Percentiles rank a stretch among this genome's conserved stretches.
Evolutionary conservation across 2,113 vertebrate genomes (phyloP).

Genomic region (Thinocorus orbignyianus): DNA sequence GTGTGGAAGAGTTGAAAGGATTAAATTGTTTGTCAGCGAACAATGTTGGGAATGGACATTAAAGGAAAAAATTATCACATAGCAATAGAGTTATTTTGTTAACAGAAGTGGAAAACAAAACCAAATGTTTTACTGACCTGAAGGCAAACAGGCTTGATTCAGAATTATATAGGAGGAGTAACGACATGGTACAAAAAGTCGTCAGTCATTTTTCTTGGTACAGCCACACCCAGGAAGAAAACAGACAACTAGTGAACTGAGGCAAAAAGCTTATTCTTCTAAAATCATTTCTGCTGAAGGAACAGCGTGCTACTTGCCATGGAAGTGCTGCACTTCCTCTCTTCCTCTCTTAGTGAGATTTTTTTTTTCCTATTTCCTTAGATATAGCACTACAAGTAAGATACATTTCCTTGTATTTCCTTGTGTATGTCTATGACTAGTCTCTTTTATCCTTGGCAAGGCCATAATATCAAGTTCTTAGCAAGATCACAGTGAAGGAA

Average conservation of each 20-base stretch:
- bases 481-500: background rate
- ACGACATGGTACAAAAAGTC: background rate
- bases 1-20: background rate
- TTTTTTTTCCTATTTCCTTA: background rate
- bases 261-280: background rate
- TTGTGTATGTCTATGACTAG: background rate
- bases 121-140: background rate
- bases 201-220: background rate
- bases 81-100: background rate
- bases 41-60: background rate
- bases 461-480: background rate
- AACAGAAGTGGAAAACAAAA: background rate
- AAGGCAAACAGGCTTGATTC: background rate
- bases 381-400: background rate
- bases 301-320: background rate
- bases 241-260: background rate
- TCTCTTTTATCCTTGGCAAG: background rate
- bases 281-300: background rate
- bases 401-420: background rate
- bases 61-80: background rate
- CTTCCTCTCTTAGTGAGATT: background rate
- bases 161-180: background rate
- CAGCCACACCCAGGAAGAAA: background rate
- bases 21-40: background rate
- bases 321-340: background rate